A percentile compares a stretch with the other conserved stretches of the same genome.
Evolutionary conservation across 2,797 vertebrate species (phyloP).

Genomic region (Paramormyrops hopkinsi): DNA sequence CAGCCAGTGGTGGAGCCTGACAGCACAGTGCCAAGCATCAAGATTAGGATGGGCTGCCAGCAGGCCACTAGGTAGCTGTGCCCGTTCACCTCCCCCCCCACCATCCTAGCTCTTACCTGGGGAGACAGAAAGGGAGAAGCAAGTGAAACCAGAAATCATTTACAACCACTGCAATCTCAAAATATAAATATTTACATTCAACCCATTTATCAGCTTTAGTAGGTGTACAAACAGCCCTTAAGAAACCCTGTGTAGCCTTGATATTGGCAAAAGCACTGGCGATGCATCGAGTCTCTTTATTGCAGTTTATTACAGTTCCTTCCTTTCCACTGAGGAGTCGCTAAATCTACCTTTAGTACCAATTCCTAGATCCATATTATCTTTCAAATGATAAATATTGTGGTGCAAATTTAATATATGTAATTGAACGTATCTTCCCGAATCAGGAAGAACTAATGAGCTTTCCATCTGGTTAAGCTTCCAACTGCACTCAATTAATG

Average conservation of each 20-base stretch:
- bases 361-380: background rate
- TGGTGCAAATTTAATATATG: background rate
- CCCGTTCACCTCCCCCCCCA: conserved; percentile 78
- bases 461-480: conserved; percentile 18
- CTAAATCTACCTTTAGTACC: background rate
- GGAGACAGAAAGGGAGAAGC: conserved; percentile 41
- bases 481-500: conserved; percentile 14
- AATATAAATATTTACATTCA: background rate
- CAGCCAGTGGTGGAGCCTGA: conserved; percentile 92
- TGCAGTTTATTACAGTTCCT: background rate
- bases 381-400: conserved; percentile 17
- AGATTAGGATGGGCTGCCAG: conserved; percentile 97
- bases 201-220: background rate
- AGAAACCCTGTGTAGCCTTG: background rate
- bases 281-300: background rate
- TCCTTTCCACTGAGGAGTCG: background rate
- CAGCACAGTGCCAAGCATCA: conserved; percentile 92
- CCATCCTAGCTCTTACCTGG: conserved; percentile 93
- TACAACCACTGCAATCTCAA: background rate
- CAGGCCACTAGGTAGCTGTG: conserved; percentile 94
- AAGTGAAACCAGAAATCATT: conserved; percentile 11
- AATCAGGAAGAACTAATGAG: conserved; percentile 15
- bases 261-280: background rate
- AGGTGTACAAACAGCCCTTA: background rate
- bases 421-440: conserved; percentile 6